Evolutionary conservation across 2,797 vertebrate species (phyloP), one percentile per base, ranked within the genome.

Genomic region (Chiloscyllium punctatum): DNA sequence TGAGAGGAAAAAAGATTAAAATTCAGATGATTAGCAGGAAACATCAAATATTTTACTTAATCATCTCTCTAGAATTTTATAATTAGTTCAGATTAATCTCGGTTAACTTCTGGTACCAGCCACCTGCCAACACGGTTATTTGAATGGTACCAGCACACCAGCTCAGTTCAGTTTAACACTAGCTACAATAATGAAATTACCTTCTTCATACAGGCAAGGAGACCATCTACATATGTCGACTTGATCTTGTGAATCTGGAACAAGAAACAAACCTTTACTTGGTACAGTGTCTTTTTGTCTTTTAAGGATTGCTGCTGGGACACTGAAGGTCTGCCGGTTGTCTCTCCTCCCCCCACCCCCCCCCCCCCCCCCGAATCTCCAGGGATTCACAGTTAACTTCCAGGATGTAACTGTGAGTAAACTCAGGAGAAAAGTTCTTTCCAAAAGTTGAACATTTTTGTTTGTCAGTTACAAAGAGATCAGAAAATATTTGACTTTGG

Each of bases 201-300:
- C 98, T 99, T 98, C 96, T 96, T 98, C 97, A 98, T 97, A 96
- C 98, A 99, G 0, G 97, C 98, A 30, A 97, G 97, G 94, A 99
- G 97, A 79, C 99, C 98, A 95, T 99, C 99, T 91, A 99, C 97
- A 94, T 98, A 99, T 11, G 98, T 97, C 37, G 98, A 99, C 97
- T 99, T 99, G 97, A 98, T 98, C 97, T 99, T 99, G 97, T 98
- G 98, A 96, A 99, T 97, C 98, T 99, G 96, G 51, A 69, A 84
- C 51, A 95, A 25, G 27, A 95, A 95, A 66, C 33, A 53, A 79
- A 18, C 42, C 25, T 72, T 33, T 51, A n/a, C 48, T n/a, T 53
- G 30, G 27, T 53, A n/a, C 71, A 51, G 30, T 27, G 18, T 53
- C 13, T 9, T 95, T 95, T 77, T 16, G 5, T 74, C 42, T 42